Conservation (phyloP, 2,888 invertebrate species). For the Cerastis rubricosa region DNA sequence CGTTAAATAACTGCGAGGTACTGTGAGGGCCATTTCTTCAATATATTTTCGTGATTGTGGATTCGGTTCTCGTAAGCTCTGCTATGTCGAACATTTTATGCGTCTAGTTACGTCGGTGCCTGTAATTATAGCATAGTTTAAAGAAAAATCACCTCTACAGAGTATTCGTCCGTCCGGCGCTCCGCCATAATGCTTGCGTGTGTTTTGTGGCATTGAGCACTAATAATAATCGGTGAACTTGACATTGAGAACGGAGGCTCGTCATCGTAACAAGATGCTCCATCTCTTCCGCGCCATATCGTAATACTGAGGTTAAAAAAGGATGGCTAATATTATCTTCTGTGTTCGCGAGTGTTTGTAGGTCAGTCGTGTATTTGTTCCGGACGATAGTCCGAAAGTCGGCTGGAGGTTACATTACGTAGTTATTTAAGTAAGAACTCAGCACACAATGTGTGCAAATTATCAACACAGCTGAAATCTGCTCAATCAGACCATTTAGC, state of each 20-base stretch:
- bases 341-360: conserved; percentile 88
- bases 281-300: conserved; percentile 81
- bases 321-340: conserved; percentile 84
- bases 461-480: conserved; percentile 68
- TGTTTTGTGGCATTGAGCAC: conserved; percentile 90
- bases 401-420: conserved; percentile 89
- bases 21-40: conserved; percentile 11
- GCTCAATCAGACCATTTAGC: conserved; percentile 67
- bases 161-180: conserved; percentile 76
- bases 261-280: conserved; percentile 86
- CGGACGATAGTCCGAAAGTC: conserved; percentile 90
- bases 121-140: conserved; percentile 64
- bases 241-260: conserved; percentile 90
- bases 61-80: conserved; percentile 29
- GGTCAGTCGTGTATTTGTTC: conserved; percentile 90
- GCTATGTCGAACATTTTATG: conserved; percentile 45
- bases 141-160: conserved; percentile 64
- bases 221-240: conserved; percentile 91
- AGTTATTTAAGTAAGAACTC: conserved; percentile 81
- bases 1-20: conserved; percentile 3
- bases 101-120: conserved; percentile 47
- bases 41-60: conserved; percentile 23
- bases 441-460: conserved; percentile 73
- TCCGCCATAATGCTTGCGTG: conserved; percentile 85
- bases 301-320: conserved; percentile 76